These are phyloP conservation scores for Pristionchus pacificus DNA, from an alignment of 1,140 invertebrate species.

Conservation along the genomic window DNA sequence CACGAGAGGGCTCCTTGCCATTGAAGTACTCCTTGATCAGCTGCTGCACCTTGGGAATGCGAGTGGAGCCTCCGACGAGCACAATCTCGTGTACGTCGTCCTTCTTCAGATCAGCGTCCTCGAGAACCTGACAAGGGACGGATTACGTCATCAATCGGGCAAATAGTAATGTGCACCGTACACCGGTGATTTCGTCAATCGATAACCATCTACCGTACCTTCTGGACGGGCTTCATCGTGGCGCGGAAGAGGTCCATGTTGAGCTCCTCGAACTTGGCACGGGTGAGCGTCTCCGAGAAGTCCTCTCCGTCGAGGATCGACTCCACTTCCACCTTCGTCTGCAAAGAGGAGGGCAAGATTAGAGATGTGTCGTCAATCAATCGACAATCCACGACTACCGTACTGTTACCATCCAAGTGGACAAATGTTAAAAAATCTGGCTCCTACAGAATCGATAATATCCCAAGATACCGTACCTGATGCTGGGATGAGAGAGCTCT, in stretches of 20 bases:
- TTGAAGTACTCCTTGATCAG: constrained; percentile 97
- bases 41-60: constrained; percentile 98
- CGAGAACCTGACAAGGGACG: constrained; percentile 80
- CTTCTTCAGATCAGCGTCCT: constrained; percentile 97
- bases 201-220: constrained; percentile 3
- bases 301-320: constrained; percentile 98
- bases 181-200: constrained; percentile 39
- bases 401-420: too few relatives aligned
- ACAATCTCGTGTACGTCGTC: constrained; percentile 98
- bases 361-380: too few relatives aligned
- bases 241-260: constrained; percentile 98
- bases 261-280: constrained; percentile 98
- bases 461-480: constrained; percentile 77
- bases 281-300: constrained; percentile 95
- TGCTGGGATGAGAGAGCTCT: constrained; percentile 87
- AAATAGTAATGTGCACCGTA: too few relatives aligned
- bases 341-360: too few relatives aligned
- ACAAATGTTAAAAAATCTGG: too few relatives aligned
- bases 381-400: too few relatives aligned
- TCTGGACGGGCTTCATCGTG: constrained; percentile 86
- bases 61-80: constrained; percentile 93
- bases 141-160: too few relatives aligned
- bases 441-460: too few relatives aligned
- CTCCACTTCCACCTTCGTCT: constrained; percentile 87
- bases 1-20: constrained; percentile 91